Evolutionary conservation across 2,888 invertebrate species (phyloP).

Genomic region (Aleiodes alternator): DNA sequence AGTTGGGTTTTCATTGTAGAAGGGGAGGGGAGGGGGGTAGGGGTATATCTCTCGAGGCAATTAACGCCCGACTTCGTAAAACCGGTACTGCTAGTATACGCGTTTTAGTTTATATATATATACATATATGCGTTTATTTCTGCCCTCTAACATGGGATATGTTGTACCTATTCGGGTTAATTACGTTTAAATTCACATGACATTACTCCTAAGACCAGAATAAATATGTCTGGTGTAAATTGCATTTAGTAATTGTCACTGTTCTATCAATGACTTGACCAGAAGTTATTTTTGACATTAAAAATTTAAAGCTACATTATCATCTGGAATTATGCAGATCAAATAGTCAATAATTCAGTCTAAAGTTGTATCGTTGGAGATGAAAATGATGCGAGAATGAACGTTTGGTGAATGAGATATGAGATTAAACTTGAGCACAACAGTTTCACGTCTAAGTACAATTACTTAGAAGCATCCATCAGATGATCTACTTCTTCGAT

Average conservation of each 20-base stretch:
- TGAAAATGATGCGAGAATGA: conserved; percentile 6
- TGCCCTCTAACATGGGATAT: background rate
- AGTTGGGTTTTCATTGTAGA: background rate
- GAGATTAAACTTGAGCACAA: conserved; percentile 11
- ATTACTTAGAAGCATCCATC: conserved; percentile 1
- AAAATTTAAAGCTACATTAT: too few relatives aligned
- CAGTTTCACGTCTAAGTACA: conserved; percentile 17
- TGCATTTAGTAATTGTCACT: background rate
- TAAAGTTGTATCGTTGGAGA: conserved; percentile 17
- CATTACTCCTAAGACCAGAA: conserved; percentile 11
- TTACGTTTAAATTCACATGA: conserved; percentile 26
- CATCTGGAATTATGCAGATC: background rate
- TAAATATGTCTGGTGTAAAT: conserved; percentile 5
- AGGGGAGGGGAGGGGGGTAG: conserved; percentile 18
- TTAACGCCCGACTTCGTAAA: conserved; percentile 71
- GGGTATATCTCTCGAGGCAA: conserved; percentile 68
- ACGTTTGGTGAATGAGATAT: conserved; percentile 4
- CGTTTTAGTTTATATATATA: conserved; percentile 13
- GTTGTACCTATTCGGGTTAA: conserved; percentile 9
- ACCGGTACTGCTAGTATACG: conserved; percentile 48
- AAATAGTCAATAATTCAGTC: conserved; percentile 2
- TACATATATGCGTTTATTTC: conserved; percentile 13
- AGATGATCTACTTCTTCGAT: background rate
- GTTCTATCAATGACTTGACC: too few relatives aligned
- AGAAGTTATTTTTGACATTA: too few relatives aligned